Conservation (phyloP, 1,140 invertebrate species). For the Drosophila truncata region DNA sequence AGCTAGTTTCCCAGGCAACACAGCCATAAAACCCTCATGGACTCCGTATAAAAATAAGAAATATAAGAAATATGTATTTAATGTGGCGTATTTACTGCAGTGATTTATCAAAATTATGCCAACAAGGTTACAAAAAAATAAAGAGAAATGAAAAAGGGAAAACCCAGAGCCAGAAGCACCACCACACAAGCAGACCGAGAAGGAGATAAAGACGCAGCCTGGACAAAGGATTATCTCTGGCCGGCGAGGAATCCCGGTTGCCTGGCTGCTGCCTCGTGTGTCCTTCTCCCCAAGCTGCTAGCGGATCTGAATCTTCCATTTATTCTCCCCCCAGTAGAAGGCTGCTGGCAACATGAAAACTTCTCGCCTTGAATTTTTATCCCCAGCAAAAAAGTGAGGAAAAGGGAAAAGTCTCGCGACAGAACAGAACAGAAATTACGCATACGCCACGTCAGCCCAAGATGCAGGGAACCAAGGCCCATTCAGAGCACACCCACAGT, state of each 20-base stretch:
- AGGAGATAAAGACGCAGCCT: constrained; percentile 23
- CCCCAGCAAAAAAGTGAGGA: constrained; percentile 2
- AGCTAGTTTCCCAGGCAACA: constrained; percentile 12
- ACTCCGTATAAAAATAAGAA: neutral
- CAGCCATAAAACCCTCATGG: neutral
- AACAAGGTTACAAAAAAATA: constrained; percentile 12
- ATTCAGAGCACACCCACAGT: constrained; percentile 34
- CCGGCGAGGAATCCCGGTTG: constrained; percentile 4
- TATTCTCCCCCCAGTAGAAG: neutral
- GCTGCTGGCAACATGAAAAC: constrained; percentile 38
- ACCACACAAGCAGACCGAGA: constrained; percentile 1
- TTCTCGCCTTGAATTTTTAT: constrained; percentile 29
- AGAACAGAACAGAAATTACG: constrained; percentile 53
- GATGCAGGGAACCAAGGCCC: constrained; percentile 21
- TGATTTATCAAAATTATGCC: constrained; percentile 37
- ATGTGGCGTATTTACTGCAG: constrained; percentile 30
- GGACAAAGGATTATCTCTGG: constrained; percentile 45
- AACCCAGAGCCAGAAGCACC: neutral
- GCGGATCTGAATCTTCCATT: constrained; percentile 1
- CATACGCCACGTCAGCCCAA: constrained; percentile 57
- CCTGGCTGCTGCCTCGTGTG: constrained; percentile 4
- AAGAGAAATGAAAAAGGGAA: neutral
- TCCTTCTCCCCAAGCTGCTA: constrained; percentile 12
- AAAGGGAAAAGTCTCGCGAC: constrained; percentile 11
- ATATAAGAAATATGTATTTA: constrained; percentile 21